Evolutionary conservation across 2,888 invertebrate genomes (phyloP).

Genomic region (Tipula unca): DNA sequence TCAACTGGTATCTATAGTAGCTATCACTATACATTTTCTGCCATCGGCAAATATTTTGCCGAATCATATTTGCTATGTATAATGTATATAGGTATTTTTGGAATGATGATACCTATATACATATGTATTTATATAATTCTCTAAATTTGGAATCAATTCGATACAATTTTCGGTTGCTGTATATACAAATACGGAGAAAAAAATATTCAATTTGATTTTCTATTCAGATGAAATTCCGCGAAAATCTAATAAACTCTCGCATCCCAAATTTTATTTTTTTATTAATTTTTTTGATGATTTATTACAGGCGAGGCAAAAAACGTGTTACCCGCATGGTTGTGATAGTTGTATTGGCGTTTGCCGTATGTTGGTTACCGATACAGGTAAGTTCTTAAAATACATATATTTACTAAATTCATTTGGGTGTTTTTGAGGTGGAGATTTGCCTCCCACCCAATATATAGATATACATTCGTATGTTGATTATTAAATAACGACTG

Average conservation of each 20-base stretch:
- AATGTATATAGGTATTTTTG: too few species aligned
- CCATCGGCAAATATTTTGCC: too few species aligned
- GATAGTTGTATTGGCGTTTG: conserved; percentile 85
- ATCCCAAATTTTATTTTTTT: neutral
- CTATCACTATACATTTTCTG: too few species aligned
- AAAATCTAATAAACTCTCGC: neutral
- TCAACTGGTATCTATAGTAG: too few species aligned
- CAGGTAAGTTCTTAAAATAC: conserved; percentile 52
- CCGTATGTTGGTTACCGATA: conserved; percentile 90
- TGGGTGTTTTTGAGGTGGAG: neutral
- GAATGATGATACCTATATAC: too few species aligned
- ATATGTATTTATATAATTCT: too few species aligned
- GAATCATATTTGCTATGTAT: too few species aligned
- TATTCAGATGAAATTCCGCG: neutral
- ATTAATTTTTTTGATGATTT: neutral
- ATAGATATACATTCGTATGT: neutral
- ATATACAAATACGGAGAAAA: too few species aligned
- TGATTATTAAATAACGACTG: neutral
- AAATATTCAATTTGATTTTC: neutral
- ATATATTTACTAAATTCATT: neutral
- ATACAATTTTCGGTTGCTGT: too few species aligned
- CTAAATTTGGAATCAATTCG: too few species aligned
- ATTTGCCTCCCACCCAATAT: neutral
- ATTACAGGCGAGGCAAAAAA: conserved; percentile 68
- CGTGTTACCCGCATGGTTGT: conserved; percentile 88